Conservation (phyloP, 2,113 vertebrate species). For the Sciurus niger region DNA sequence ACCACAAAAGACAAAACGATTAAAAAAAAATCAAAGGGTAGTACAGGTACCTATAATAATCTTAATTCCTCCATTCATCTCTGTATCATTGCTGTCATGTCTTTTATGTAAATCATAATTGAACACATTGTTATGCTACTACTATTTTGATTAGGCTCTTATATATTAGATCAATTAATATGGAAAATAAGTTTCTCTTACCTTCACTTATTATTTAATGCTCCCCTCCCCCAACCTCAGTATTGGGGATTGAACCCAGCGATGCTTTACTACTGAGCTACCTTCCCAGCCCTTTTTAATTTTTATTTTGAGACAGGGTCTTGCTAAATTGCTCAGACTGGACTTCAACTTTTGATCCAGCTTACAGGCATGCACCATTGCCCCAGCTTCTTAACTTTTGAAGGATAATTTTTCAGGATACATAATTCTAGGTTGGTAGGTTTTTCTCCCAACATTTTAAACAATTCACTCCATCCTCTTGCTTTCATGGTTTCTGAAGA, state of each 20-base stretch:
- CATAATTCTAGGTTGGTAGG: too few relatives aligned
- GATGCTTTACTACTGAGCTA: neutral
- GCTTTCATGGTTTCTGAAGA: neutral
- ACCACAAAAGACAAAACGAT: too few relatives aligned
- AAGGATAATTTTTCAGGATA: neutral
- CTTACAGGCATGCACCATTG: too few relatives aligned
- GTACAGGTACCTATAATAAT: neutral
- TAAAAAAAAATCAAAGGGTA: too few relatives aligned
- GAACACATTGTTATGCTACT: neutral
- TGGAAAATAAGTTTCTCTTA: neutral
- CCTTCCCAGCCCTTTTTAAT: neutral
- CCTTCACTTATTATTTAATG: neutral
- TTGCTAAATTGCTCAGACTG: neutral
- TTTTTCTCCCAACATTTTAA: neutral
- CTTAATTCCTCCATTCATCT: too few relatives aligned
- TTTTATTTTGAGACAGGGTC: neutral
- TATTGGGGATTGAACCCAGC: too few relatives aligned
- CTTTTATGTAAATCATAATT: neutral
- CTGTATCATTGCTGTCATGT: neutral
- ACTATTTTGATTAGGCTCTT: neutral
- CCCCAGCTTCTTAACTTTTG: neutral
- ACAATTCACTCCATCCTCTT: neutral
- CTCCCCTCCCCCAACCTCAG: too few relatives aligned
- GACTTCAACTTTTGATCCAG: neutral
- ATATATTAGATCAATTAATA: neutral